These are phyloP conservation scores for Prunella strophiata DNA, from an alignment of 2,797 vertebrate genomes.

Conservation along the genomic window DNA sequence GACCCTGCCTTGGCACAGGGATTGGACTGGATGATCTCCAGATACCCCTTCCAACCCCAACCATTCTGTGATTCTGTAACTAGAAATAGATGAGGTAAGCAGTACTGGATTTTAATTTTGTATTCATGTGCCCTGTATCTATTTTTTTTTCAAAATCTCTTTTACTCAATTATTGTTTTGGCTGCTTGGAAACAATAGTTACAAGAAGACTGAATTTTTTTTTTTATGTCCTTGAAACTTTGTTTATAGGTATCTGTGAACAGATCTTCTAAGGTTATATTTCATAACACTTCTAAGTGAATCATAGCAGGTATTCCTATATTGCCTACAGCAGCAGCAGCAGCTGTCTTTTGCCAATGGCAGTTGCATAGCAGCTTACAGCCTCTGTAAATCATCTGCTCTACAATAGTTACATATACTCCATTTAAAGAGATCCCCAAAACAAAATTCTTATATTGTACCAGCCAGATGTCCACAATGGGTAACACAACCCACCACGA, in stretches of 20 bases:
- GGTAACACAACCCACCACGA: not conserved
- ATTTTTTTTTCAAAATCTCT: not conserved
- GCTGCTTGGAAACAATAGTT: slow-evolving; percentile 4
- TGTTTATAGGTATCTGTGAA: not conserved
- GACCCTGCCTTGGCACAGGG: not conserved
- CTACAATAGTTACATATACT: not conserved
- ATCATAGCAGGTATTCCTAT: slow-evolving; percentile 37
- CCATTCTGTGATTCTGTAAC: no score
- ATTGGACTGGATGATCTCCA: not conserved
- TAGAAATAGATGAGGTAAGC: not conserved
- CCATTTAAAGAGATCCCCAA: not conserved
- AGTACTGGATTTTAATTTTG: not conserved
- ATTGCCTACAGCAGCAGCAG: slow-evolving; percentile 35
- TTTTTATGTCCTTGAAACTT: not conserved
- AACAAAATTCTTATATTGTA: not conserved
- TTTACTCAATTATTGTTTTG: not conserved
- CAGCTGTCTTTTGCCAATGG: not conserved
- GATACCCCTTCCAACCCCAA: not conserved
- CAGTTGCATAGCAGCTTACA: not conserved
- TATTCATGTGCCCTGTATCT: not conserved
- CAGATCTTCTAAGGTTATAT: not conserved
- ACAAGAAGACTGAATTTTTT: not conserved
- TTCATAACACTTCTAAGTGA: slow-evolving; percentile 30
- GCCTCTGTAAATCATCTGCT: not conserved
- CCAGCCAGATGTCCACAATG: not conserved